These are phyloP conservation scores for Microtus pennsylvanicus DNA, from an alignment of 2,113 vertebrate species.

Conservation along the genomic window DNA sequence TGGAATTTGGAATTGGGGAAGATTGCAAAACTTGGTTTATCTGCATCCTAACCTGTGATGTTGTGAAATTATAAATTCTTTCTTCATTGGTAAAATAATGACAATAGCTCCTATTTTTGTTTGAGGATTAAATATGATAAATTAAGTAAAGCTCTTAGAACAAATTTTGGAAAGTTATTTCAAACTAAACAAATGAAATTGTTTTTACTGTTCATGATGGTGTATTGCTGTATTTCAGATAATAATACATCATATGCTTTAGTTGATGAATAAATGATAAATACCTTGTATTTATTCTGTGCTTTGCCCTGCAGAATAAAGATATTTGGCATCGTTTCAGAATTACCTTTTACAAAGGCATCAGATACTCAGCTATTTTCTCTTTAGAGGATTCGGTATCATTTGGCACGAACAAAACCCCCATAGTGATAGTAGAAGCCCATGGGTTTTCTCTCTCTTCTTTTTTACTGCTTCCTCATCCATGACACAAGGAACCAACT, in stretches of 20 bases:
- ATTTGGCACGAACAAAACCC: background rate
- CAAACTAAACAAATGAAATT: conserved; percentile 44
- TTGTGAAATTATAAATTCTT: conserved; percentile 10
- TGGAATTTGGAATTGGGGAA: background rate
- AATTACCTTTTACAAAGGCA: background rate
- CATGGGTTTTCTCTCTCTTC: background rate
- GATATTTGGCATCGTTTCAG: background rate
- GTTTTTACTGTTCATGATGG: background rate
- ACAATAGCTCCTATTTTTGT: background rate
- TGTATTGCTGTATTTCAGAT: conserved; percentile 34
- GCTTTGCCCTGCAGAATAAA: background rate
- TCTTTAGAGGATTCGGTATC: background rate
- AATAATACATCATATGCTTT: background rate
- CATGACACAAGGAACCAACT: background rate
- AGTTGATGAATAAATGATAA: background rate
- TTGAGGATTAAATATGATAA: conserved; percentile 39
- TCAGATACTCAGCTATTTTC: background rate
- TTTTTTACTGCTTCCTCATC: background rate
- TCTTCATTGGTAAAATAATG: conserved; percentile 48
- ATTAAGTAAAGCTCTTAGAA: conserved; percentile 22
- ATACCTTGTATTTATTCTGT: conserved; percentile 36
- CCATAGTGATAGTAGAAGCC: background rate
- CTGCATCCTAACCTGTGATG: background rate
- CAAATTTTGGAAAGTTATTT: conserved; percentile 33
- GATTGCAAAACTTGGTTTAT: conserved; percentile 7